Evolutionary conservation across 2,888 invertebrate species (phyloP).

Genomic region (Cataglyphis albicans): DNA sequence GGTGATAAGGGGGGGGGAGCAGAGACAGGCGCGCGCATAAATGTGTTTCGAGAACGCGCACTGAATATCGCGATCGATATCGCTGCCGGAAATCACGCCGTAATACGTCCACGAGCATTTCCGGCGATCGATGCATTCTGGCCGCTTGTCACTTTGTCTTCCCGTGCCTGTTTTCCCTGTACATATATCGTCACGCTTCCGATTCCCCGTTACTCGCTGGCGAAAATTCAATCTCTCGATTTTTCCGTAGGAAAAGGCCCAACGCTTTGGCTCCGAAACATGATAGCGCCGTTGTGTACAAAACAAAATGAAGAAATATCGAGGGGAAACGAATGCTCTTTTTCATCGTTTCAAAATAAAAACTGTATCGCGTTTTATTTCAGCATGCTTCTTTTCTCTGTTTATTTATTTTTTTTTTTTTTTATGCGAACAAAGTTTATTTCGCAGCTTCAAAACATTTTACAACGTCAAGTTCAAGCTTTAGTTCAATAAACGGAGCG

Average conservation of each 20-base stretch:
- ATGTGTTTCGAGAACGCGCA: conserved; percentile 32
- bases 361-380: conserved; percentile 29
- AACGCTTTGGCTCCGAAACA: conserved; percentile 34
- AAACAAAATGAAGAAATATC: conserved; percentile 45
- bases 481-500: background rate
- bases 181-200: background rate
- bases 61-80: conserved; percentile 43
- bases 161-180: background rate
- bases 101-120: conserved; percentile 43
- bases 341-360: conserved; percentile 12
- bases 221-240: conserved; percentile 57
- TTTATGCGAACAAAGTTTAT: conserved; percentile 10
- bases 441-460: background rate
- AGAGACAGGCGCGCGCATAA: background rate
- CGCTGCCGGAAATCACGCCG: conserved; percentile 32
- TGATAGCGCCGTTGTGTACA: conserved; percentile 16
- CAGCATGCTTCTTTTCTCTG: background rate
- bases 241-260: conserved; percentile 36
- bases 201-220: background rate
- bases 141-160: conserved; percentile 46
- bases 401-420: conserved; percentile 13
- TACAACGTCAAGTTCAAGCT: background rate
- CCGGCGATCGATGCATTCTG: conserved; percentile 39
- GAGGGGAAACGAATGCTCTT: conserved; percentile 17
- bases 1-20: conserved; percentile 20